A percentile compares a stretch with the other conserved stretches of the same genome.
These are phyloP conservation scores for Psittacus erithacus DNA, from an alignment of 2,113 vertebrate genomes.

Conservation along the genomic window DNA sequence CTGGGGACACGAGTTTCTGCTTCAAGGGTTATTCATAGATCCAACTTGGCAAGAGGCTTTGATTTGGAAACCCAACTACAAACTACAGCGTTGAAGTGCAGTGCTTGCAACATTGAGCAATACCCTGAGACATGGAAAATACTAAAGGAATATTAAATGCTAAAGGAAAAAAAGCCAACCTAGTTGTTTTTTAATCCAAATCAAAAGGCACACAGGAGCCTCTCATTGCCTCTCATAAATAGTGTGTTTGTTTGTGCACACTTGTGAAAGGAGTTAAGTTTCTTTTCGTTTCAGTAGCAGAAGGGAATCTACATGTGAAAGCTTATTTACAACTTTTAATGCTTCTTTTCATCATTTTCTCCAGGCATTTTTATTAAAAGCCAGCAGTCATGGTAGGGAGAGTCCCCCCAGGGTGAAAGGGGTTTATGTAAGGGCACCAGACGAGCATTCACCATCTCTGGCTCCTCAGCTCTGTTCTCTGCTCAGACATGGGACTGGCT, in stretches of 20 bases:
- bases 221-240: background rate
- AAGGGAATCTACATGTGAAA: background rate
- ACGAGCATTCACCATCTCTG: background rate
- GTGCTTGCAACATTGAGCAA: background rate
- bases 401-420: background rate
- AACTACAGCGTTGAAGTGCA: background rate
- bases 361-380: background rate
- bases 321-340: constrained; percentile 27
- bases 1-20: background rate
- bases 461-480: background rate
- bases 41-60: background rate
- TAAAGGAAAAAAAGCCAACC: background rate
- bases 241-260: background rate
- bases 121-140: background rate
- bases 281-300: background rate
- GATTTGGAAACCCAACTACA: background rate
- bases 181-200: background rate
- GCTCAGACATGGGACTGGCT: background rate
- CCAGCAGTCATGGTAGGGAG: background rate
- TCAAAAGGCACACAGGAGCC: background rate
- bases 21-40: background rate
- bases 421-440: background rate
- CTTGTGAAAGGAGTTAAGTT: background rate
- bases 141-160: background rate
- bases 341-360: constrained; percentile 26